Conservation (phyloP, 1,140 invertebrate species). For the Scylla paramamosain region DNA sequence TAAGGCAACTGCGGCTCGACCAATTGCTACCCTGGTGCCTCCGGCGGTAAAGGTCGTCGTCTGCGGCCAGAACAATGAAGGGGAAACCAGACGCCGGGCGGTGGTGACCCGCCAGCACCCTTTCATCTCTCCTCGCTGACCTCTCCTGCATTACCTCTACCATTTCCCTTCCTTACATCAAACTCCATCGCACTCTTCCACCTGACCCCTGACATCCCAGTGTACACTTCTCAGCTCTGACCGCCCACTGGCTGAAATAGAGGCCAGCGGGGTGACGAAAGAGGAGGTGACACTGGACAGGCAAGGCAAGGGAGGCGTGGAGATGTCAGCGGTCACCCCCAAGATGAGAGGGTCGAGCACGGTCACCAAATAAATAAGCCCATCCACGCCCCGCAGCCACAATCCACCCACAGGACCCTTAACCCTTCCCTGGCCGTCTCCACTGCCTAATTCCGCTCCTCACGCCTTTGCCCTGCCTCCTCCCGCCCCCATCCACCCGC, state of each 20-base stretch:
- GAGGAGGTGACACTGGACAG: too few species aligned
- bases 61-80: slow-evolving; percentile 39
- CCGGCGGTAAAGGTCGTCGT: slow-evolving; percentile 50
- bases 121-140: background rate
- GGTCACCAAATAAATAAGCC: too few species aligned
- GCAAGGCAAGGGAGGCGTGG: too few species aligned
- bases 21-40: slow-evolving; percentile 49
- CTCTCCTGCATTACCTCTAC: background rate
- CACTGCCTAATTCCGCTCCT: too few species aligned
- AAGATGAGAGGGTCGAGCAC: too few species aligned
- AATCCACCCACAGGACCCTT: too few species aligned
- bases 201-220: background rate
- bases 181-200: background rate
- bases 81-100: background rate
- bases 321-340: too few species aligned
- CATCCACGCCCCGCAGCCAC: too few species aligned
- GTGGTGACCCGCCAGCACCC: background rate
- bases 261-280: too few species aligned
- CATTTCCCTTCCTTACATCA: background rate
- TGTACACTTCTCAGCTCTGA: background rate
- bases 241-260: too few species aligned
- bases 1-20: slow-evolving; percentile 37
- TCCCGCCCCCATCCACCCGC: background rate
- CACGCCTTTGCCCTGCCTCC: background rate
- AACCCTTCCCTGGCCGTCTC: too few species aligned